These are phyloP conservation scores for Acomys russatus DNA, from an alignment of 2,797 vertebrate species.

Conservation along the genomic window DNA sequence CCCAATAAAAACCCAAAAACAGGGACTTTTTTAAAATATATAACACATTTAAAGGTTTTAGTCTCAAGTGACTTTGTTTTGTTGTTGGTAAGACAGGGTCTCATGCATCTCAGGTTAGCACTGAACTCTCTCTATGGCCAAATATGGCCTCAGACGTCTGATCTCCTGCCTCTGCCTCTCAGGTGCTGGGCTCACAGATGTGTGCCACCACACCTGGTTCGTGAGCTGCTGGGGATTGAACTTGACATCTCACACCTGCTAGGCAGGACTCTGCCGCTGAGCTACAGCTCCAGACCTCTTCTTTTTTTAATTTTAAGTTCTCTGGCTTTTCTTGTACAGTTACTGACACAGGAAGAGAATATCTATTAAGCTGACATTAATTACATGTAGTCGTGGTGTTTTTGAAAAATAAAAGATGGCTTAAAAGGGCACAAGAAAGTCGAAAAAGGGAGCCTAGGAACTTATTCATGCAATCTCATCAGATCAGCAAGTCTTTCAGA, in stretches of 20 bases:
- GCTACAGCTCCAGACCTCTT: not conserved
- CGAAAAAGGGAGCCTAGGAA: not conserved
- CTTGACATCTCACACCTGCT: too few species aligned
- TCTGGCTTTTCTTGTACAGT: not conserved
- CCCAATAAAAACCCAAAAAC: slow-evolving; percentile 72
- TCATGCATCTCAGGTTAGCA: not conserved
- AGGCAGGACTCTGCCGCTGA: not conserved
- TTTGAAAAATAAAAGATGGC: not conserved
- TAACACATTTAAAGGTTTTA: not conserved
- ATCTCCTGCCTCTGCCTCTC: not conserved
- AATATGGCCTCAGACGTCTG: too few species aligned
- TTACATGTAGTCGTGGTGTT: not conserved
- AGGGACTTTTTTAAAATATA: not conserved
- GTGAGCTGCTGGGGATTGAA: not conserved
- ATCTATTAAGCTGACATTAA: not conserved
- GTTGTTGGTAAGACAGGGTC: not conserved
- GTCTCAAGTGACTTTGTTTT: not conserved
- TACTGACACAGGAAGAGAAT: not conserved
- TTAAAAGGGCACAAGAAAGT: not conserved
- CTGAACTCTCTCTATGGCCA: not conserved
- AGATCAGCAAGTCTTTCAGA: not conserved
- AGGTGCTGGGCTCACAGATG: not conserved
- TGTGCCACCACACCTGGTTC: not conserved
- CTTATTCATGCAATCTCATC: not conserved
- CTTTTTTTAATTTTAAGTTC: not conserved